phyloP scores from a whole-genome alignment of 2,113 vertebrate genomes.

The Pygoscelis antarcticus region DNA sequence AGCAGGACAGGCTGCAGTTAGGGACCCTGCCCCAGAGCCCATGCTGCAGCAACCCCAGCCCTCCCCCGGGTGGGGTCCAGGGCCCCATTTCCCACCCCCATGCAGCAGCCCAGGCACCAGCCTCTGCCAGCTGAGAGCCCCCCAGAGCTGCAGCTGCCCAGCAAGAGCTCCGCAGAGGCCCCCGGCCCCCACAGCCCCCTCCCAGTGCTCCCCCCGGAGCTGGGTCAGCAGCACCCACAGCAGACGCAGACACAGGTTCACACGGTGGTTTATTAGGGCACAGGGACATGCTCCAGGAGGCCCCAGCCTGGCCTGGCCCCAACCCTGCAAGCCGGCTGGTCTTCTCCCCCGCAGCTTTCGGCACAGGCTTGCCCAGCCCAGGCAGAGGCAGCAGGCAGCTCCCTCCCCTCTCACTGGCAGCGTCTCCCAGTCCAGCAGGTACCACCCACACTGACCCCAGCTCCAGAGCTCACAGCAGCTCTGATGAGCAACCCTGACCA shows the following conservation, averaged over 20 bases:
- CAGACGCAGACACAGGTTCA: not conserved
- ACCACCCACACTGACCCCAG: rapidly evolving
- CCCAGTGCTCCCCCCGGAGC: rapidly evolving
- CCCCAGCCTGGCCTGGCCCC: not conserved
- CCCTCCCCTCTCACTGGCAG: not conserved
- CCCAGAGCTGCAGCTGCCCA: rapidly evolving
- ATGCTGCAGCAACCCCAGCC: not conserved
- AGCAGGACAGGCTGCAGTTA: not conserved
- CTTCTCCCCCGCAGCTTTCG: too few species aligned
- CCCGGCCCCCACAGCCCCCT: rapidly evolving
- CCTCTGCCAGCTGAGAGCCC: too few species aligned
- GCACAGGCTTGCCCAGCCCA: not conserved
- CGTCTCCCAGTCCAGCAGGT: rapidly evolving
- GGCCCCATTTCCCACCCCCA: not conserved
- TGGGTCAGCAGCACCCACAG: not conserved
- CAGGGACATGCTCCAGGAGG: not conserved
- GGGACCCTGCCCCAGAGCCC: not conserved
- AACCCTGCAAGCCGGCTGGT: not conserved
- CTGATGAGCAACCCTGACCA: not conserved
- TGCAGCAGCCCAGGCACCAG: not conserved
- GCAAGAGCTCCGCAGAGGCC: not conserved
- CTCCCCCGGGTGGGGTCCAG: not conserved
- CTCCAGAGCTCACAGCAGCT: not conserved
- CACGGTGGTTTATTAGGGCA: conserved; percentile 12
- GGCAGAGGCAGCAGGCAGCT: not conserved